Evolutionary conservation across 2,888 invertebrate genomes (phyloP).

Genomic region (Thymelicus sylvestris): DNA sequence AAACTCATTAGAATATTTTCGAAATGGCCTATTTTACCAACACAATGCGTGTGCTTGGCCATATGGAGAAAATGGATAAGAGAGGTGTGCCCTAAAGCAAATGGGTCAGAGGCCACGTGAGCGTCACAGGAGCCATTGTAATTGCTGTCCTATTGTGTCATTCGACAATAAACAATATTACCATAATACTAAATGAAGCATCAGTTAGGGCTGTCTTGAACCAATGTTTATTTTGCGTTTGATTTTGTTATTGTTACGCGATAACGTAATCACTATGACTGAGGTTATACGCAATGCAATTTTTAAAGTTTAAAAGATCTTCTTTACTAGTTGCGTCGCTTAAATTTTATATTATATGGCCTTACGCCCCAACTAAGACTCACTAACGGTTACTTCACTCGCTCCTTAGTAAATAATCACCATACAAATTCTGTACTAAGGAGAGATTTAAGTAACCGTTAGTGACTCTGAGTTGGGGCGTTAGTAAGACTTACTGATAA

Average conservation of each 20-base stretch:
- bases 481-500: too few species aligned
- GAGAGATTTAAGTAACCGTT: too few species aligned
- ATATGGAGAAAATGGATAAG: conserved; percentile 11
- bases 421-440: too few species aligned
- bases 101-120: conserved; percentile 67
- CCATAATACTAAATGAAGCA: conserved; percentile 52
- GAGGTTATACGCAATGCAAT: too few species aligned
- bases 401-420: too few species aligned
- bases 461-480: too few species aligned
- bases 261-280: too few species aligned
- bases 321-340: too few species aligned
- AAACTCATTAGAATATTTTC: neutral
- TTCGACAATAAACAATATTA: conserved; percentile 57
- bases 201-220: conserved; percentile 24
- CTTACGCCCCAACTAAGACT: too few species aligned
- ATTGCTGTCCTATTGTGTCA: conserved; percentile 60
- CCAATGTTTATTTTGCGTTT: neutral
- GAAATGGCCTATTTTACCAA: neutral
- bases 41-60: conserved; percentile 2
- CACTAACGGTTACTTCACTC: too few species aligned
- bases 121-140: conserved; percentile 65
- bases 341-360: too few species aligned
- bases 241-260: neutral
- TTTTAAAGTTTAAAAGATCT: too few species aligned
- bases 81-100: conserved; percentile 64